Evolutionary conservation across 2,113 vertebrate genomes (phyloP), one percentile per base, ranked within the genome.

Genomic region (Peromyscus leucopus): DNA sequence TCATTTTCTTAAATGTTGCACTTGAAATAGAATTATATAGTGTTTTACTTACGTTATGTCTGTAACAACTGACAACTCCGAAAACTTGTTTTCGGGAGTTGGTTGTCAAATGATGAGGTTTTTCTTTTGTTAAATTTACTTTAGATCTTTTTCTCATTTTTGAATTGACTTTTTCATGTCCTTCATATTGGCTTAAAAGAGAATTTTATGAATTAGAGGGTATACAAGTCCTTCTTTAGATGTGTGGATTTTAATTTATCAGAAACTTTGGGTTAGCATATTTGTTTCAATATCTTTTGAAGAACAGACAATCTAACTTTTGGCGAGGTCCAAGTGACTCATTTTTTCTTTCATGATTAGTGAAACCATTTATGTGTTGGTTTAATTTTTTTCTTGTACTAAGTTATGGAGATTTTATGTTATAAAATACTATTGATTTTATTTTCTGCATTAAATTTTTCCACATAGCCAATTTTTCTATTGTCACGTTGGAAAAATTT

Each of bases 121-220:
- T 93, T 94, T 7, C 19, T 65, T 86, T 83, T 86, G 61, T 95
- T 71, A 94, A 95, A 86, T 57, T 90, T 31, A 82, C 17, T 75
- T 69, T 26, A 63, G 51, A 39, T 61, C 8, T 92, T 79, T 95
- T 95, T 36, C n/a, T 88, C 22, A 79, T 55, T 51, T 74, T 79
- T 22, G 31, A 72, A 69, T 31, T 21, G 31, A 2, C 26, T 48
- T 51, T 36, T 95, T 85, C 78, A 4, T 74, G 42, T 75, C 69
- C 42, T 61, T 39, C 10, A 46, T 75, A 26, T 55, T 80, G 22
- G 12, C 17, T 51, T 91, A 0, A 36, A 76, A 48, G 8, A 89
- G 31, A 78, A 55, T 89, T 63, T 91, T 87, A 71, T 90, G 63
- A 92, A 72, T 48, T 88, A 71, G 9, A 82, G 1, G 7, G 2